phyloP scores from a whole-genome alignment of 2,113 vertebrate genomes.

The Ancistrus triradiatus region DNA sequence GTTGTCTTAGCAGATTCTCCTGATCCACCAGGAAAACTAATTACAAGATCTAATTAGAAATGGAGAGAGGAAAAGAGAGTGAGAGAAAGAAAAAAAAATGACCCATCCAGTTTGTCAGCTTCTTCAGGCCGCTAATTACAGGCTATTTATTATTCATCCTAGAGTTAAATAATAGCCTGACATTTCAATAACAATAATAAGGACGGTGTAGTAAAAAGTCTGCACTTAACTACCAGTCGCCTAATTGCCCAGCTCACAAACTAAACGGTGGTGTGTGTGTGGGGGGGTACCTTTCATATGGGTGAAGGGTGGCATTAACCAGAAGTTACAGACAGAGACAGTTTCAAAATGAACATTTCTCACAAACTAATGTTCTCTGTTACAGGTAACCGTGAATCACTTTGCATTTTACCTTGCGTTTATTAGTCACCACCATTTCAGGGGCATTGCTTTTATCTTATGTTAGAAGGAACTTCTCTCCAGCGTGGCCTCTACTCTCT shows the following conservation, averaged over 20 bases:
- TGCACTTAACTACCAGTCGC: conserved; percentile 66
- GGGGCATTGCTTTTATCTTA: conserved; percentile 21
- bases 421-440: conserved; percentile 42
- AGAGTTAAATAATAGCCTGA: conserved; percentile 95
- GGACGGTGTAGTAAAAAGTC: conserved; percentile 60
- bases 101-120: conserved; percentile 84
- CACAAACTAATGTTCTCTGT: neutral
- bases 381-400: neutral
- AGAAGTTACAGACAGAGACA: neutral
- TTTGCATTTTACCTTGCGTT: conserved; percentile 33
- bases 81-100: conserved; percentile 53
- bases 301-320: conserved; percentile 43
- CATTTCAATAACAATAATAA: conserved; percentile 87
- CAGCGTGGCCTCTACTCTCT: conserved; percentile 23
- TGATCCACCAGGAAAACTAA: conserved; percentile 97
- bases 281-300: conserved; percentile 64
- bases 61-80: conserved; percentile 63
- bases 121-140: conserved; percentile 95
- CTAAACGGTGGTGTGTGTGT: conserved; percentile 70
- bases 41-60: conserved; percentile 99
- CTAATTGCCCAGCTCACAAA: conserved; percentile 71
- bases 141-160: conserved; percentile 99
- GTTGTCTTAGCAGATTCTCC: conserved; percentile 84
- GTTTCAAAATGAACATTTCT: neutral
- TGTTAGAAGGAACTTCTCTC: conserved; percentile 38